Evolutionary conservation across 1,140 invertebrate species (phyloP), one percentile per base, ranked within the genome.

Genomic region (Scaptomyza graminum): DNA sequence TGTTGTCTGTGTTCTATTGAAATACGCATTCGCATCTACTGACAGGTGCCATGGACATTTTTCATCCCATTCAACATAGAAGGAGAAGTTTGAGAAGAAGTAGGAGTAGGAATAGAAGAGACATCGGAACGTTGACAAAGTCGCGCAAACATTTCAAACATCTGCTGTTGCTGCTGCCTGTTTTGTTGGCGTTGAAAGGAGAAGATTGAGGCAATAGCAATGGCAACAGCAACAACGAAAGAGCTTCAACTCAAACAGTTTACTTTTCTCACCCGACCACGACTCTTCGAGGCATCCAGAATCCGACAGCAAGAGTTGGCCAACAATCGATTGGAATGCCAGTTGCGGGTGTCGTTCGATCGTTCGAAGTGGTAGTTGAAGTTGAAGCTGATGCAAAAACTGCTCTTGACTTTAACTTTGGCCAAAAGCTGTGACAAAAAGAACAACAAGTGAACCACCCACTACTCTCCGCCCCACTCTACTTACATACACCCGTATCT

Each of bases 311-410:
- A 71, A 81, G 18, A 22, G 81, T 77, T 80, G 66, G 56, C 69
- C 74, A 87, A 85, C 77, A 75, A 85, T 81, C 82, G 82, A 81
- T 78, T 69, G 81, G 81, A 87, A 85, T 85, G 81, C 47, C 56
- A 75, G 66, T 74, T 74, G 82, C 77, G 81, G 77, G 77, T 85
- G 66, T 74, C 62, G 56, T 43, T 72, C 13, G 73, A 41, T 22
- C 18, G 18, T 22, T 22, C 18, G 18, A 22, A 1, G 1, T 22
- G 18, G 18, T 3, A 22, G 39, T 47, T 44, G 55, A 39, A 39
- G 11, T n/a, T 11, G 37, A 41, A 41, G 37, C 12, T 41, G 37
- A n/a, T 7, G 47, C 47, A 49, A 34, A 8, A 25, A 49, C 37
- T 34, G n/a, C 34, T 41, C 34, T 41, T 41, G 37, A 41, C 12